Evolutionary conservation across 2,888 invertebrate genomes (phyloP).

Genomic region (Sicus ferrugineus): DNA sequence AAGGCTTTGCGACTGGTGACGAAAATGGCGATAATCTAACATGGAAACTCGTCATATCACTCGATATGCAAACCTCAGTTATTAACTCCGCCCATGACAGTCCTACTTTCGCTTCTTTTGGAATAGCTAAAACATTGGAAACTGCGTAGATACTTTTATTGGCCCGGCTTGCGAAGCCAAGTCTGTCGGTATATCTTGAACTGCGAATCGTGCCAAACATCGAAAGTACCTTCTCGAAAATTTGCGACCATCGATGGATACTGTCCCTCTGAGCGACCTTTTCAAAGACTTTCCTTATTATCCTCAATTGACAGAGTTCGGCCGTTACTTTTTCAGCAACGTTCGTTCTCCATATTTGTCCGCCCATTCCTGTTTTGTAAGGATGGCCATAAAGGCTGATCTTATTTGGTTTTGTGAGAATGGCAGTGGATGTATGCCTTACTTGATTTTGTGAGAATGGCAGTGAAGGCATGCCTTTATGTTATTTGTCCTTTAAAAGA

Average conservation of each 20-base stretch:
- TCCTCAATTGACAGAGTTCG: no score
- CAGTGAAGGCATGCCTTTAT: no score
- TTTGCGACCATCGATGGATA: neutral
- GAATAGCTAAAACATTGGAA: constrained; percentile 24
- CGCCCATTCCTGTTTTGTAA: no score
- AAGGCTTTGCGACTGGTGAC: constrained; percentile 1
- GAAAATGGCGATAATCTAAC: neutral
- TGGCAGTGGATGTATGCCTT: no score
- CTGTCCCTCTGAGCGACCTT: constrained; percentile 9
- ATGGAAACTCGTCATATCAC: constrained; percentile 17
- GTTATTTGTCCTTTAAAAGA: no score
- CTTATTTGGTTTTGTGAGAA: no score
- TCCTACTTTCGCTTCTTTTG: constrained; percentile 12
- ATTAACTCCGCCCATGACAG: constrained; percentile 11
- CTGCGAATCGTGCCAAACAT: neutral
- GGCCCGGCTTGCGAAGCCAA: constrained; percentile 10
- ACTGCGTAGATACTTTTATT: constrained; percentile 18
- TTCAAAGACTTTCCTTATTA: constrained; percentile 12
- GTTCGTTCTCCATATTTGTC: no score
- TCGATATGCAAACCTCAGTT: neutral
- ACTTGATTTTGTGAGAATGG: no score
- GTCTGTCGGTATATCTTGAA: no score
- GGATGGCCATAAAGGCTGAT: no score
- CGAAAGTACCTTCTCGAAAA: neutral
- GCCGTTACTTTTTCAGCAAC: no score